A percentile compares a stretch with the other conserved stretches of the same genome.
Conservation (phyloP, 2,888 invertebrate species). For the Pasiphila rectangulata region DNA sequence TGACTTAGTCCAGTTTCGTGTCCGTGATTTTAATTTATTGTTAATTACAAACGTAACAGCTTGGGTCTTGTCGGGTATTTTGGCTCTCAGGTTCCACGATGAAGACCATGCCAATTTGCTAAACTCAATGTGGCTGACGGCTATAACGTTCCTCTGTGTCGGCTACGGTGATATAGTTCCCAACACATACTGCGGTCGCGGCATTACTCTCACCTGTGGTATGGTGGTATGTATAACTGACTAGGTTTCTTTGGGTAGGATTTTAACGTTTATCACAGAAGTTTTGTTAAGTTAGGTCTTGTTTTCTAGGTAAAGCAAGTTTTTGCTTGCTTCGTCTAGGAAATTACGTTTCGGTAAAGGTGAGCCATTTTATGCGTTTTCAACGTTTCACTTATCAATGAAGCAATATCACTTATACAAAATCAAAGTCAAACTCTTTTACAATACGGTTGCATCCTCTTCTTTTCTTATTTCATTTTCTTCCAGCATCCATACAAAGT, state of each 20-base stretch:
- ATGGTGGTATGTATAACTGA: constrained; percentile 94
- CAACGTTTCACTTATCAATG: constrained; percentile 48
- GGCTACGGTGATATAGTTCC: constrained; percentile 99
- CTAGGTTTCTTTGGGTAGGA: constrained; percentile 63
- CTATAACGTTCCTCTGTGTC: constrained; percentile 99
- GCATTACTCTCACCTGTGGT: constrained; percentile 98
- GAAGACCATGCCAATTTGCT: constrained; percentile 98
- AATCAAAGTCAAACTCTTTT: constrained; percentile 81
- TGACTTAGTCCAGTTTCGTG: constrained; percentile 19
- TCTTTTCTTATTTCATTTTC: constrained; percentile 47
- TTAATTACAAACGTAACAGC: constrained; percentile 57
- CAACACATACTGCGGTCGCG: constrained; percentile 99
- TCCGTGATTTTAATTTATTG: constrained; percentile 29
- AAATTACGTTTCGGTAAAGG: constrained; percentile 68
- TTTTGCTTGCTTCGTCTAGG: constrained; percentile 62
- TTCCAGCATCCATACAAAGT: constrained; percentile 43
- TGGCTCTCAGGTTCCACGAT: constrained; percentile 94
- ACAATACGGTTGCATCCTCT: constrained; percentile 41
- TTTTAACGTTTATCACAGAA: constrained; percentile 41
- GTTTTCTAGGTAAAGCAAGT: constrained; percentile 61
- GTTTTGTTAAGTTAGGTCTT: constrained; percentile 38
- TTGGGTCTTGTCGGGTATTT: constrained; percentile 80
- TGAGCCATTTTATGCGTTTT: constrained; percentile 80
- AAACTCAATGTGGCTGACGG: constrained; percentile 99
- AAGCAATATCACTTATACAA: constrained; percentile 52